Evolutionary conservation across 2,888 invertebrate species (phyloP).

Genomic region (Coelogynopora nodosa): DNA sequence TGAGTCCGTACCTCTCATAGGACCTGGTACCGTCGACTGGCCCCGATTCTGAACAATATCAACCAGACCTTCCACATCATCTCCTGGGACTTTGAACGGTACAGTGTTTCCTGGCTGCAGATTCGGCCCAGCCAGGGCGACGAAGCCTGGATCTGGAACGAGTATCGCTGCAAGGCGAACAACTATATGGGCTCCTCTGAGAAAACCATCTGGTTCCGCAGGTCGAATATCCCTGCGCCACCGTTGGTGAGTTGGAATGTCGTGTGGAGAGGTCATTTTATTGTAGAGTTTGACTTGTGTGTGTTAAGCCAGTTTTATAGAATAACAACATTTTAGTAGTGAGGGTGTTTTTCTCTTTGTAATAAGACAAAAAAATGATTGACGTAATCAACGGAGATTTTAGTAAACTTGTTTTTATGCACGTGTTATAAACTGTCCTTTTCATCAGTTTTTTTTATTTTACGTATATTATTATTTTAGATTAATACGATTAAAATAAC

Average conservation of each 20-base stretch:
- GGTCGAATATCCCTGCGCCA: conserved; percentile 38
- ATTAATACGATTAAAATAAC: too few species aligned
- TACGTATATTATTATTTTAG: too few species aligned
- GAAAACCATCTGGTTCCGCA: conserved; percentile 34
- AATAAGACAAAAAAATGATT: too few species aligned
- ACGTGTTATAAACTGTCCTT: too few species aligned
- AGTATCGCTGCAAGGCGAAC: conserved; percentile 42
- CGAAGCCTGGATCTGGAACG: conserved; percentile 45
- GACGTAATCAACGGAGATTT: too few species aligned
- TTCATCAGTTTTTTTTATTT: too few species aligned
- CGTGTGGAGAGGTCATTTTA: too few species aligned
- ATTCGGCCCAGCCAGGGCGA: conserved; percentile 32
- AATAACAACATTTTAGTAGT: too few species aligned
- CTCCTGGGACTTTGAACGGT: conserved; percentile 42
- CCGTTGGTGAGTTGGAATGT: conserved; percentile 35
- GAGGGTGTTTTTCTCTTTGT: too few species aligned
- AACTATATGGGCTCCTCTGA: conserved; percentile 8
- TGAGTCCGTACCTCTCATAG: not conserved
- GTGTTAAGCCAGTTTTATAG: too few species aligned
- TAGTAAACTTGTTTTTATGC: too few species aligned
- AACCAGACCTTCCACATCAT: conserved; percentile 43
- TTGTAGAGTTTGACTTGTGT: too few species aligned
- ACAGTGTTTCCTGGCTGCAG: conserved; percentile 42
- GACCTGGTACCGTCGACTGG: conserved; percentile 40
- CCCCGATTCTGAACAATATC: conserved; percentile 32